A percentile compares a stretch with the other conserved stretches of the same genome.
Evolutionary conservation across 2,797 vertebrate genomes (phyloP).

Genomic region (Coendou prehensilis): DNA sequence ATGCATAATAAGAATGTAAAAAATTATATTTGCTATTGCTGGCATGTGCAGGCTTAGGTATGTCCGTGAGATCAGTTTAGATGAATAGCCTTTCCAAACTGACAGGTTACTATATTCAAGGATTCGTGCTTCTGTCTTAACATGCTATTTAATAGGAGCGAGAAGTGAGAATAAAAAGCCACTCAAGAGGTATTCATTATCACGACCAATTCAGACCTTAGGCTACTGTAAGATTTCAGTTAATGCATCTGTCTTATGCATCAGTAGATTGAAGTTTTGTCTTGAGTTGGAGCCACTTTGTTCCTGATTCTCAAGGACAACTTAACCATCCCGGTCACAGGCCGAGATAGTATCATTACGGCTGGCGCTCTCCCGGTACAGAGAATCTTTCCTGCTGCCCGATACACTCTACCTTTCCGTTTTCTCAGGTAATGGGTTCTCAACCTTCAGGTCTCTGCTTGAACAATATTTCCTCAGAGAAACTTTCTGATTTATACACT

Average conservation of each 20-base stretch:
- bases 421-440: neutral
- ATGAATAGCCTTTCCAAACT: neutral
- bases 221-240: neutral
- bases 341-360: neutral
- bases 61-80: neutral
- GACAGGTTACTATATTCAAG: neutral
- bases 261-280: neutral
- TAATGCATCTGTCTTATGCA: neutral
- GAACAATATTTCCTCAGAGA: neutral
- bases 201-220: neutral
- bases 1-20: neutral
- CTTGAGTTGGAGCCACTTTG: neutral
- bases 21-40: neutral
- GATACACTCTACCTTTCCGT: no score
- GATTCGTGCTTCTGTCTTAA: constrained; percentile 3
- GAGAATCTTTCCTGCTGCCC: neutral
- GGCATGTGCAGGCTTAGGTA: neutral
- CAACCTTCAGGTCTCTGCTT: neutral
- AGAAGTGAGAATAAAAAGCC: neutral
- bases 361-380: neutral
- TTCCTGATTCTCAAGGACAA: neutral
- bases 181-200: neutral
- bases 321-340: neutral
- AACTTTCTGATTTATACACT: neutral
- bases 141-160: neutral